phyloP scores from a whole-genome alignment of 2,888 invertebrate genomes.

The Lysandra bellargus region DNA sequence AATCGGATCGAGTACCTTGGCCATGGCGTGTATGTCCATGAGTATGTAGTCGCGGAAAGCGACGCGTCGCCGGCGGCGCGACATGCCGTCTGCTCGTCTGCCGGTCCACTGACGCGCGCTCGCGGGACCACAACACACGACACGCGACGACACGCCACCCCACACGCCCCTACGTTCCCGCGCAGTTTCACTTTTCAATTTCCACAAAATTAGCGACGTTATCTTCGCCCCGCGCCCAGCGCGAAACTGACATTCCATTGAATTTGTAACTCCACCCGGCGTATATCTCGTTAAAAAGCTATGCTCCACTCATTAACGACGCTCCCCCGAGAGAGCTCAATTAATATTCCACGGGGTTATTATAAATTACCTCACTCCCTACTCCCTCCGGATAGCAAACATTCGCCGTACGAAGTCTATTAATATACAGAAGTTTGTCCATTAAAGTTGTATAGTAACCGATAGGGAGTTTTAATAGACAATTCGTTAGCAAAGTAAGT shows the following conservation, averaged over 20 bases:
- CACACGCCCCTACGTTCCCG: constrained; percentile 39
- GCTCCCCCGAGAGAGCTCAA: constrained; percentile 5
- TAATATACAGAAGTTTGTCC: constrained; percentile 7
- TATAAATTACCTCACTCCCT: background rate
- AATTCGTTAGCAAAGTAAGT: background rate
- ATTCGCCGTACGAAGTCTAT: background rate
- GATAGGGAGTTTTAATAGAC: background rate
- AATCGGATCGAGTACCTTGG: constrained; percentile 59
- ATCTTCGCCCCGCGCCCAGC: constrained; percentile 21
- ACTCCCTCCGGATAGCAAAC: background rate
- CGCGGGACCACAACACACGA: constrained; percentile 35
- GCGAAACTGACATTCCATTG: background rate
- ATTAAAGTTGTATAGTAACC: background rate
- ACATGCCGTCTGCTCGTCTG: constrained; percentile 60
- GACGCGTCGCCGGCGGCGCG: constrained; percentile 73
- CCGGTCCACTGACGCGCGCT: constrained; percentile 59
- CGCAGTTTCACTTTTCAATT: constrained; percentile 40
- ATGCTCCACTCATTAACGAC: background rate
- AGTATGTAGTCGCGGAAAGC: constrained; percentile 74
- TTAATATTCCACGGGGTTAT: constrained; percentile 16
- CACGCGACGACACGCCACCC: constrained; percentile 36
- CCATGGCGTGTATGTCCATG: constrained; percentile 74
- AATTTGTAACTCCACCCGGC: background rate
- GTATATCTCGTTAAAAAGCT: background rate
- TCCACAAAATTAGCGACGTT: constrained; percentile 21